phyloP scores from a whole-genome alignment of 2,888 invertebrate species.

The Sphaerophoria rueppellii region DNA sequence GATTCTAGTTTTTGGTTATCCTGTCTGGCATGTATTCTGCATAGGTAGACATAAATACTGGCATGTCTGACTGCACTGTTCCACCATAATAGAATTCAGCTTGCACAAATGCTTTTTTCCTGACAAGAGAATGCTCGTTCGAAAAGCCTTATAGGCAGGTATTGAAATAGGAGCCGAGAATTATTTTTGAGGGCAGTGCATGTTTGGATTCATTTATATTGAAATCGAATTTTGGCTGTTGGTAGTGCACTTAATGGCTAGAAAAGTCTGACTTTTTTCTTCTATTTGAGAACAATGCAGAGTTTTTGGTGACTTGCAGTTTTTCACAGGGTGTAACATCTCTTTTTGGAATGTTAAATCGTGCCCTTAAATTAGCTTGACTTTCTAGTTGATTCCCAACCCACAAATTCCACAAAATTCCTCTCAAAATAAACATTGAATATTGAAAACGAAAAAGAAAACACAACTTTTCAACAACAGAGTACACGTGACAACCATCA shows the following conservation, averaged over 20 bases:
- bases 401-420: too few relatives aligned
- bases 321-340: constrained; percentile 11
- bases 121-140: not conserved
- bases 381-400: too few relatives aligned
- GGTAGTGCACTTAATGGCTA: constrained; percentile 47
- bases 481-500: constrained; percentile 39
- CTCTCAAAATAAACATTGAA: not conserved
- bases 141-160: constrained; percentile 4
- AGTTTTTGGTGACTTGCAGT: constrained; percentile 11
- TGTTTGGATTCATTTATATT: constrained; percentile 67
- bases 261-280: constrained; percentile 20
- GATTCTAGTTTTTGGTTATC: constrained; percentile 52
- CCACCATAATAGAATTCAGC: not conserved
- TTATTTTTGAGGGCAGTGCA: constrained; percentile 61
- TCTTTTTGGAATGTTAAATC: too few relatives aligned
- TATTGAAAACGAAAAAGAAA: not conserved
- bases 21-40: constrained; percentile 16
- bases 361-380: too few relatives aligned
- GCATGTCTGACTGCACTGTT: constrained; percentile 46
- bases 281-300: constrained; percentile 22
- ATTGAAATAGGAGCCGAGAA: constrained; percentile 32
- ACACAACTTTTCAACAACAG: constrained; percentile 32
- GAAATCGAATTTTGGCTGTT: constrained; percentile 69
- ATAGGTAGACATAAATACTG: constrained; percentile 23
- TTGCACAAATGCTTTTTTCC: not conserved